A percentile compares a stretch with the other conserved stretches of the same genome.
Conservation (phyloP, 2,113 vertebrate species). For the Labeo rohita region DNA sequence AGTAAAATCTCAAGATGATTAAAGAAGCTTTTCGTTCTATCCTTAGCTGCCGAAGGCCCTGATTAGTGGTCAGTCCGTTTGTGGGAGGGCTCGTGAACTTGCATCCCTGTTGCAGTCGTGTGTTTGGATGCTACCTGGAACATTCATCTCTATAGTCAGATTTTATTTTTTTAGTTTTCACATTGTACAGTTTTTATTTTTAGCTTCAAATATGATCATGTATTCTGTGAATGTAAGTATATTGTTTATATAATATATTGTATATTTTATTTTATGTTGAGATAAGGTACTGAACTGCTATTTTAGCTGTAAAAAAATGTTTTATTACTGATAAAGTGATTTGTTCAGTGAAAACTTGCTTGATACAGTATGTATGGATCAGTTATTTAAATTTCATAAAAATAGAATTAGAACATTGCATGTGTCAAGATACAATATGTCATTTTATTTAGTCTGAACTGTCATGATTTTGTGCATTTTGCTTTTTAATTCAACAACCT, state of each 20-base stretch:
- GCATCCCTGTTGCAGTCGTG: slow-evolving; percentile 26
- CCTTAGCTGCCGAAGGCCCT: slow-evolving; percentile 72
- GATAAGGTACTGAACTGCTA: not conserved
- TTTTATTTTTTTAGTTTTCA: not conserved
- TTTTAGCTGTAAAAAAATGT: not conserved
- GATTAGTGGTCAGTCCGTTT: slow-evolving; percentile 67
- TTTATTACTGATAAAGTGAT: not conserved
- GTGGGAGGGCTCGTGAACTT: slow-evolving; percentile 50
- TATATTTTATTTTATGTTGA: not conserved
- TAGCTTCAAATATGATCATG: slow-evolving; percentile 67
- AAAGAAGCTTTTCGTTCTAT: slow-evolving; percentile 87
- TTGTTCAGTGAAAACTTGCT: not conserved
- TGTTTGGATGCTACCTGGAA: not conserved
- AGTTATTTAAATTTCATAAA: not conserved
- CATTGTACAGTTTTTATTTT: slow-evolving; percentile 8
- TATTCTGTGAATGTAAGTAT: slow-evolving; percentile 72
- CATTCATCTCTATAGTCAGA: not conserved
- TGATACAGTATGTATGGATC: not conserved
- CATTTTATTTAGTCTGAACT: not conserved
- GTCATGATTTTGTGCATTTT: not conserved
- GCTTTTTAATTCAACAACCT: not conserved
- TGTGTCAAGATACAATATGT: not conserved
- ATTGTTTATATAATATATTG: not conserved
- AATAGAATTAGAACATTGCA: not conserved
- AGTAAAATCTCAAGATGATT: slow-evolving; percentile 72